Evolutionary conservation across 2,113 vertebrate genomes (phyloP).

Genomic region (Campylorhamphus procurvoides): DNA sequence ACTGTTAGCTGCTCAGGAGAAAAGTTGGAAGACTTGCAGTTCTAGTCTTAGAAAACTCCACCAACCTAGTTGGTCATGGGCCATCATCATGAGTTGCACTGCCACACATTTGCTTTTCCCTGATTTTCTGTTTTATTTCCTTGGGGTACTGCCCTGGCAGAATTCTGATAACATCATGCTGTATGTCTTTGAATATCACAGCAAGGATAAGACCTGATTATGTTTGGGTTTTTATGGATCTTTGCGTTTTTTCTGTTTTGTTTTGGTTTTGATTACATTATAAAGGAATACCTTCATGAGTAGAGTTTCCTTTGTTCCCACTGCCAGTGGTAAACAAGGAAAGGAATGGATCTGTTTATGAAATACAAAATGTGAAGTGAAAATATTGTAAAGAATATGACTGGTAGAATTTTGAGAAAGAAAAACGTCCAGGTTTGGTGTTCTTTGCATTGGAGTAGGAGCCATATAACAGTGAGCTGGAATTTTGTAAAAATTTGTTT

Average conservation of each 20-base stretch:
- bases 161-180: background rate
- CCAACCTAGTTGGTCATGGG: rapidly evolving
- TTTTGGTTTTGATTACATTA: background rate
- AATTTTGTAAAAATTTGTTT: slow-evolving; percentile 1
- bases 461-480: background rate
- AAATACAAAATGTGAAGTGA: background rate
- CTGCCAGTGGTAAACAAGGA: background rate
- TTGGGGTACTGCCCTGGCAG: background rate
- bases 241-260: background rate
- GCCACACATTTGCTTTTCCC: background rate
- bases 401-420: background rate
- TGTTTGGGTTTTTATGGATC: background rate
- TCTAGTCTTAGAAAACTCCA: background rate
- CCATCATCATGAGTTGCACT: background rate
- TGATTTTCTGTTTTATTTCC: rapidly evolving
- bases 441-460: background rate
- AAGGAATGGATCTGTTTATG: background rate
- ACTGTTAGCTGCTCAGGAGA: background rate
- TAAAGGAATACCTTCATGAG: background rate
- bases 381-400: background rate
- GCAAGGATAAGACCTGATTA: background rate
- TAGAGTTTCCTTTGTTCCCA: background rate
- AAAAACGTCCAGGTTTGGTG: background rate
- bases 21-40: background rate
- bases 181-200: background rate